A percentile compares a stretch with the other conserved stretches of the same genome.
These are phyloP conservation scores for Decapterus maruadsi DNA, from an alignment of 2,797 vertebrate genomes.

Conservation along the genomic window DNA sequence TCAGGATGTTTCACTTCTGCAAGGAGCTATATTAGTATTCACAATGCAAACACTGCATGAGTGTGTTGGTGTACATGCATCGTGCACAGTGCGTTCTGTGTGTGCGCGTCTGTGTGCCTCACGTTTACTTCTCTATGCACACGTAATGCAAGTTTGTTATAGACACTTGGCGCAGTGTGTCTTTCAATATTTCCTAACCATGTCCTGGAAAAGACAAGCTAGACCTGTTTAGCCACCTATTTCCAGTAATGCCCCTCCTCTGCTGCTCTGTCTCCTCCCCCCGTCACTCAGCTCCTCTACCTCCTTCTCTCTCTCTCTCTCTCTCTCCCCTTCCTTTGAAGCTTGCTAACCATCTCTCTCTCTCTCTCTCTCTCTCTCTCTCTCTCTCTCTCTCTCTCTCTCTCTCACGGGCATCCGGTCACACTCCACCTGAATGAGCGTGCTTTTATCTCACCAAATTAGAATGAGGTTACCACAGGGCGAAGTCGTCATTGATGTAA, in stretches of 20 bases:
- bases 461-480: not conserved
- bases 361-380: slow-evolving; percentile 12
- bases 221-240: slow-evolving; percentile 77
- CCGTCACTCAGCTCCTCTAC: slow-evolving; percentile 13
- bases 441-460: slow-evolving; percentile 5
- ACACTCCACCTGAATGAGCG: slow-evolving; percentile 44
- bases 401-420: slow-evolving; percentile 31
- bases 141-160: slow-evolving; percentile 4
- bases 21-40: not conserved
- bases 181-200: slow-evolving; percentile 60
- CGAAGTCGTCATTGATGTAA: not conserved
- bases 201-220: slow-evolving; percentile 76
- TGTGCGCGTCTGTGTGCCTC: not conserved
- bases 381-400: no score
- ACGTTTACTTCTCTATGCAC: not conserved
- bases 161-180: not conserved
- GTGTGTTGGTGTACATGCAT: slow-evolving; percentile 3
- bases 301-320: no score
- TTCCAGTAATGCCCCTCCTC: slow-evolving; percentile 83
- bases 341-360: slow-evolving; percentile 3
- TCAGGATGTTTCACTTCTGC: slow-evolving; percentile 33
- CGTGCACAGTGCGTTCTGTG: not conserved
- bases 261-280: slow-evolving; percentile 70
- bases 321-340: slow-evolving; percentile 34
- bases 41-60: not conserved